These are phyloP conservation scores for Gallinago undulata DNA, from an alignment of 2,113 vertebrate species.

Conservation along the genomic window DNA sequence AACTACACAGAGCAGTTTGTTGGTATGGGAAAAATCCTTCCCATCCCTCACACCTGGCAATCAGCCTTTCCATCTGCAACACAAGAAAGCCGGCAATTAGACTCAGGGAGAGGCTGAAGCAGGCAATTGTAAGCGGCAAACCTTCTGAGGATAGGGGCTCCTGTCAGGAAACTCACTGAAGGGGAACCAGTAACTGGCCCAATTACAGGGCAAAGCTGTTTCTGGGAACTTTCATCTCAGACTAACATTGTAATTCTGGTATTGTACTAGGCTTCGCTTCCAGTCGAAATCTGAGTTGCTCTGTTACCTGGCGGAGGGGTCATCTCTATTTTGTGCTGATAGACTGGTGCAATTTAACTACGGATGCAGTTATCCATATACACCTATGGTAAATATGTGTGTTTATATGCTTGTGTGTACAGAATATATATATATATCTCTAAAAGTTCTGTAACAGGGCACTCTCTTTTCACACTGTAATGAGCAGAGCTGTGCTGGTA, in stretches of 20 bases:
- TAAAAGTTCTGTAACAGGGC: background rate
- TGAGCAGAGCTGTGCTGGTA: background rate
- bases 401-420: background rate
- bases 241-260: conserved; percentile 6
- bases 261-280: background rate
- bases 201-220: conserved; percentile 56
- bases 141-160: conserved; percentile 33
- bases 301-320: background rate
- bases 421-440: background rate
- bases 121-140: conserved; percentile 24
- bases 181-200: conserved; percentile 36
- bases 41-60: background rate
- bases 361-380: background rate
- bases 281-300: background rate
- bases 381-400: fast-evolving
- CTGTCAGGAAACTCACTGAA: conserved; percentile 54
- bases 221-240: conserved; percentile 24
- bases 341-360: background rate
- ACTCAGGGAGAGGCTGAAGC: background rate
- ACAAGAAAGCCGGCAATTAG: conserved; percentile 13
- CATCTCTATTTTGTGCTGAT: background rate
- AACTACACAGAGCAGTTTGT: background rate
- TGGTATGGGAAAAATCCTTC: background rate
- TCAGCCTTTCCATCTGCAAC: conserved; percentile 25
- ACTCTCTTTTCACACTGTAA: background rate